A percentile compares a stretch with the other conserved stretches of the same genome.
Evolutionary conservation across 2,797 vertebrate genomes (phyloP).

Genomic region (Sebastes minor): DNA sequence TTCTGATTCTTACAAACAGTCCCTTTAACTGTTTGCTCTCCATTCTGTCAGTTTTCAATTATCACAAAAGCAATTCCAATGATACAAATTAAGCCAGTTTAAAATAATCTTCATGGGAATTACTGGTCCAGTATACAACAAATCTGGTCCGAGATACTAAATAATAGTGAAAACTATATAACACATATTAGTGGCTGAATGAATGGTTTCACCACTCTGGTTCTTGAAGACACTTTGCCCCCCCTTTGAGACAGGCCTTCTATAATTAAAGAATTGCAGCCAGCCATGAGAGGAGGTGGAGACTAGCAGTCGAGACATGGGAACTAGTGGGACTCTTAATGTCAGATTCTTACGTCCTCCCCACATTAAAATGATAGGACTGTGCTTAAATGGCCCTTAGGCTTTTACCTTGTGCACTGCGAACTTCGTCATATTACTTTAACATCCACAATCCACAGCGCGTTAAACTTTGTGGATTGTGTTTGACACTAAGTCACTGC

Average conservation of each 20-base stretch:
- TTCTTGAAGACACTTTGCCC: not conserved
- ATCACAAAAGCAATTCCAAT: not conserved
- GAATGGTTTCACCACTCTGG: not conserved
- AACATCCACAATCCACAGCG: not conserved
- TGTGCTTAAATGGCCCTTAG: slow-evolving; percentile 2
- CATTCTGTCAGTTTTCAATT: not conserved
- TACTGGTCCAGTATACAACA: too few species aligned
- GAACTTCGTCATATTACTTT: not conserved
- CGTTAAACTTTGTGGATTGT: not conserved
- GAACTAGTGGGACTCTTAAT: slow-evolving; percentile 25
- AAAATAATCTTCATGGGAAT: not conserved
- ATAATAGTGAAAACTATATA: too few species aligned
- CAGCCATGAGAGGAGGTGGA: slow-evolving; percentile 10
- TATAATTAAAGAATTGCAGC: slow-evolving; percentile 27
- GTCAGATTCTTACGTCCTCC: slow-evolving; percentile 16
- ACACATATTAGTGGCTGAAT: not conserved
- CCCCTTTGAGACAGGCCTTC: not conserved
- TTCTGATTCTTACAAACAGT: too few species aligned
- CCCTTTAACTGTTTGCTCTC: too few species aligned
- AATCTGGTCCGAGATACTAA: too few species aligned
- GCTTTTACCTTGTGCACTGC: not conserved
- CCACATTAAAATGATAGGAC: slow-evolving; percentile 11
- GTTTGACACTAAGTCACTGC: not conserved
- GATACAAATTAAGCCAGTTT: not conserved
- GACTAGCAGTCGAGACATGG: slow-evolving; percentile 14